phyloP scores from a whole-genome alignment of 2,888 invertebrate genomes.

The Cybosia mesomella region DNA sequence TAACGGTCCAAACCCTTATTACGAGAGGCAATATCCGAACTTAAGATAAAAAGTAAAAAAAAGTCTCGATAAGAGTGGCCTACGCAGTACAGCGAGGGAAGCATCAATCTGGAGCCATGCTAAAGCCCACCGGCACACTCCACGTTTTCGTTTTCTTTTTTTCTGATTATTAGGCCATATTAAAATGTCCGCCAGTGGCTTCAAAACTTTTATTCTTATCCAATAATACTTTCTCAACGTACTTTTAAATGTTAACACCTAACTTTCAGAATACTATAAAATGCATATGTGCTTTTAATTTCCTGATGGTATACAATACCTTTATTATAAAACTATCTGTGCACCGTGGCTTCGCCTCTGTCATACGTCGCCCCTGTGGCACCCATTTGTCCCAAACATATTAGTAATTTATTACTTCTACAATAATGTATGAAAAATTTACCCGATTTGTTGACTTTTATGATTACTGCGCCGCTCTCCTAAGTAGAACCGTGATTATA shows the following conservation, averaged over 20 bases:
- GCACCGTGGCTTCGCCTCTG: too few relatives aligned
- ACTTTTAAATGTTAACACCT: background rate
- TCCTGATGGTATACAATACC: too few relatives aligned
- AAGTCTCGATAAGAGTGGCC: constrained; percentile 67
- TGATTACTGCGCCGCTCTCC: too few relatives aligned
- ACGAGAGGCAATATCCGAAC: constrained; percentile 80
- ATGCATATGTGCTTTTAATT: too few relatives aligned
- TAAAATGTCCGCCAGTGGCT: constrained; percentile 76
- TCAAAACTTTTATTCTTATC: constrained; percentile 60
- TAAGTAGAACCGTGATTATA: too few relatives aligned
- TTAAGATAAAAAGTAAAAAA: constrained; percentile 78
- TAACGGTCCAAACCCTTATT: constrained; percentile 79
- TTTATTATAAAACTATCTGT: too few relatives aligned
- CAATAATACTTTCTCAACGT: constrained; percentile 12
- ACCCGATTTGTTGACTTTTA: too few relatives aligned
- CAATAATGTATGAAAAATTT: too few relatives aligned
- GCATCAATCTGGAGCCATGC: constrained; percentile 82
- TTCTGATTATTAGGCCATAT: constrained; percentile 85
- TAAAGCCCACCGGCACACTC: constrained; percentile 82
- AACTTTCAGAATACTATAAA: background rate
- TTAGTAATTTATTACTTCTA: too few relatives aligned
- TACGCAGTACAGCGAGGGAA: constrained; percentile 59
- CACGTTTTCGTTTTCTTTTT: constrained; percentile 70
- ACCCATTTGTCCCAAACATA: too few relatives aligned
- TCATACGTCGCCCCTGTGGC: too few relatives aligned